Percentiles rank a stretch among this genome's conserved stretches.
Conservation (phyloP, 2,797 vertebrate species). For the Gymnothorax reevesii region DNA sequence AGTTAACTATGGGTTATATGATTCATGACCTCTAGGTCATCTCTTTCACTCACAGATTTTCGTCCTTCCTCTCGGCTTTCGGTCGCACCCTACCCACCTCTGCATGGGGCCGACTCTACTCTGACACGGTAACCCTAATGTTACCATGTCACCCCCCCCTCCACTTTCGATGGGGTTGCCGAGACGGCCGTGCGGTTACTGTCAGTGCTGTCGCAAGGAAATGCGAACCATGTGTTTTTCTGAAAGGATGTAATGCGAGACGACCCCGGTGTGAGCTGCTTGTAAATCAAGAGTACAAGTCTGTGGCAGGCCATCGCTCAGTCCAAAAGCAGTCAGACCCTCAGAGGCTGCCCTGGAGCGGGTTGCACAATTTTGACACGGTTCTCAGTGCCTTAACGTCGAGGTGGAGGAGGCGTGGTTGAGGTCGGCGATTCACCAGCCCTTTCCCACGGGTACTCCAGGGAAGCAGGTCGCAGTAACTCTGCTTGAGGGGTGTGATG, state of each 20-base stretch:
- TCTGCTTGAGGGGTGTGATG: neutral
- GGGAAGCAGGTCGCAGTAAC: neutral
- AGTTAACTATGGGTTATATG: neutral
- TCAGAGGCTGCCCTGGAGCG: neutral
- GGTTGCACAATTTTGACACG: neutral
- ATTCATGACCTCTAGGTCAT: neutral
- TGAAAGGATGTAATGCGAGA: neutral
- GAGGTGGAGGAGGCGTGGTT: neutral
- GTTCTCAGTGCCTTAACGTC: neutral
- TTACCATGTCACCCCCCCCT: neutral
- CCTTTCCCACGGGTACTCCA: neutral
- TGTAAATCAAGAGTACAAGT: neutral
- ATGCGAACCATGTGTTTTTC: constrained; percentile 7
- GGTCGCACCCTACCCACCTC: neutral
- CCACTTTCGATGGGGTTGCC: neutral
- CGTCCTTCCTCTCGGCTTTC: neutral
- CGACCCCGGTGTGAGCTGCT: neutral
- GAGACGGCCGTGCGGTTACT: neutral
- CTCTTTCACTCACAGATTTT: neutral
- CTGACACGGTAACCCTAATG: neutral
- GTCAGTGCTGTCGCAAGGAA: neutral
- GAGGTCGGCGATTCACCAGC: neutral
- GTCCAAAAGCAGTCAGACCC: neutral
- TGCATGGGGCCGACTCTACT: neutral
- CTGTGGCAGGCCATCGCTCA: neutral